These are phyloP conservation scores for Morus bassanus DNA, from an alignment of 2,797 vertebrate genomes.

Conservation along the genomic window DNA sequence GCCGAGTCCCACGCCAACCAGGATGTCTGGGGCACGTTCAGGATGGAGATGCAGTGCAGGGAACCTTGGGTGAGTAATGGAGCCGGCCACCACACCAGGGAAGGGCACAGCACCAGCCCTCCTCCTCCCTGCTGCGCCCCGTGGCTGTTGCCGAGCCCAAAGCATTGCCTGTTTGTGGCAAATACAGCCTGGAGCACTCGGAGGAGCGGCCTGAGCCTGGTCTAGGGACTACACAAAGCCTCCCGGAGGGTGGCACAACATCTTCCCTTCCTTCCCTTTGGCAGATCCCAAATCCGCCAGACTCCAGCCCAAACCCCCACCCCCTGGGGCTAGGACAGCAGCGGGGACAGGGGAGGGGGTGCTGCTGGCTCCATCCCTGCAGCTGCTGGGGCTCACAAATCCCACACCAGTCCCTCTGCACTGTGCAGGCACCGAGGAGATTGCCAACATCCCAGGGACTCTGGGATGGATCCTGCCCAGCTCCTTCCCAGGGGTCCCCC, in stretches of 20 bases:
- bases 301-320: fast-evolving
- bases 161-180: background rate
- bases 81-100: background rate
- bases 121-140: background rate
- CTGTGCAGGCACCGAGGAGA: fast-evolving
- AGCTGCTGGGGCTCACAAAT: background rate
- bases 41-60: background rate
- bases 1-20: conserved; percentile 92
- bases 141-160: background rate
- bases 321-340: background rate
- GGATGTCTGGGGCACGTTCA: conserved; percentile 86
- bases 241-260: fast-evolving
- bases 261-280: background rate
- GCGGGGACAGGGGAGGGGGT: background rate
- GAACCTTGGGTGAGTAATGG: fast-evolving
- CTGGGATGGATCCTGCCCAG: background rate
- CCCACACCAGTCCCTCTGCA: fast-evolving
- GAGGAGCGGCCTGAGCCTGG: background rate
- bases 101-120: background rate
- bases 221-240: background rate
- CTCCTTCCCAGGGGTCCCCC: background rate
- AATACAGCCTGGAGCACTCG: background rate
- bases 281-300: background rate
- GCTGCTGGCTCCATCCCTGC: background rate
- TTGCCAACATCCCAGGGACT: fast-evolving